phyloP scores from a whole-genome alignment of 2,888 invertebrate genomes.

The Agonum fuliginosum region DNA sequence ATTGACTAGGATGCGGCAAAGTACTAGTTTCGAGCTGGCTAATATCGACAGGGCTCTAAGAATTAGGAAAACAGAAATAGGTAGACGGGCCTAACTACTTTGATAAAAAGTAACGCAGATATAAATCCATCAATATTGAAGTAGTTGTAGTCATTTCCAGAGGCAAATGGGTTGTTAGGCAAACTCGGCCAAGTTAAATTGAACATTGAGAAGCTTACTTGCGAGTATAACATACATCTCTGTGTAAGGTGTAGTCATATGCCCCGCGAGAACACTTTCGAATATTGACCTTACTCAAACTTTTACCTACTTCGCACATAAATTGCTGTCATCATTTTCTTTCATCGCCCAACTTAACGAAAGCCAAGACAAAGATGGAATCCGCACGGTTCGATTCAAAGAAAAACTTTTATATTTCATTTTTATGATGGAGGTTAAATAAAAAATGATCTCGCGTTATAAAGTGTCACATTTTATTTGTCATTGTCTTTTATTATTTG shows the following conservation, averaged over 20 bases:
- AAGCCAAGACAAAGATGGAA: slow-evolving; percentile 41
- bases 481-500: slow-evolving; percentile 42
- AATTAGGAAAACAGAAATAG: too few relatives aligned
- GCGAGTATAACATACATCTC: slow-evolving; percentile 55
- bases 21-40: too few relatives aligned
- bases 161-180: slow-evolving; percentile 58
- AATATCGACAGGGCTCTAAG: too few relatives aligned
- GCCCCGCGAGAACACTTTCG: slow-evolving; percentile 63
- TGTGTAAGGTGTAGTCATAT: slow-evolving; percentile 63
- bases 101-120: too few relatives aligned
- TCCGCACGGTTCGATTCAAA: slow-evolving; percentile 38
- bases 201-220: slow-evolving; percentile 50
- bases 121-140: too few relatives aligned
- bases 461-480: slow-evolving; percentile 52
- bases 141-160: too few relatives aligned
- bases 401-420: slow-evolving; percentile 43
- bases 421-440: slow-evolving; percentile 46
- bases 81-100: too few relatives aligned
- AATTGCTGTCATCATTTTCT: slow-evolving; percentile 61
- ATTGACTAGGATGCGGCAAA: too few relatives aligned
- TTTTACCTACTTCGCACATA: slow-evolving; percentile 65
- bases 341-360: slow-evolving; percentile 48
- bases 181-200: slow-evolving; percentile 59
- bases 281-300: slow-evolving; percentile 64
- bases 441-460: slow-evolving; percentile 50